Conservation (phyloP, 53 echinoderm and acorn worm species). For the Temnopleurus reevesii region DNA sequence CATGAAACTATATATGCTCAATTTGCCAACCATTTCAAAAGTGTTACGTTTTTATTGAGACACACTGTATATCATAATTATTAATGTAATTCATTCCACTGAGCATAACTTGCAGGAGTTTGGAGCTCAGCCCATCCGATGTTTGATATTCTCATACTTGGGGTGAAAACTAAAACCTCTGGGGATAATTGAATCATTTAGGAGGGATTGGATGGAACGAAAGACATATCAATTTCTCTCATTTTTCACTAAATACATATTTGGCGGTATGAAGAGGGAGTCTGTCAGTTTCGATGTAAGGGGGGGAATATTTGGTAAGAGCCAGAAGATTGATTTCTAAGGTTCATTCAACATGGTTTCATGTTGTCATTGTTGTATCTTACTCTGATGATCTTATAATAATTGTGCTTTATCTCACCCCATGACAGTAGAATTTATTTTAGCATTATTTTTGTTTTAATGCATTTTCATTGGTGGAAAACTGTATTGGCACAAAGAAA, state of each 20-base stretch:
- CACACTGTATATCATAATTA: no score
- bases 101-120: background rate
- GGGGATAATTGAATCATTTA: slow-evolving; percentile 50
- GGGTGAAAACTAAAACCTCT: slow-evolving; percentile 24
- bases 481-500: no score
- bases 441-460: no score
- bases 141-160: background rate
- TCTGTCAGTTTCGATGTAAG: slow-evolving; percentile 35
- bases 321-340: background rate
- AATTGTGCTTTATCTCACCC: background rate
- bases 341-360: no score
- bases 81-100: no score
- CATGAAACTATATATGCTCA: no score
- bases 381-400: no score
- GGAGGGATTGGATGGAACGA: slow-evolving; percentile 12
- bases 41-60: no score
- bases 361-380: no score
- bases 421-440: no score
- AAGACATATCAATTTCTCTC: slow-evolving; percentile 27
- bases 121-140: background rate
- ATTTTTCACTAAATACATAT: slow-evolving; percentile 28
- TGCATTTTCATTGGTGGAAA: no score
- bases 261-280: slow-evolving; percentile 17
- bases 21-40: no score
- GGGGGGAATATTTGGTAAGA: background rate